phyloP scores from a whole-genome alignment of 92 coral and sea anemone genomes.

The Heteractis magnifica region DNA sequence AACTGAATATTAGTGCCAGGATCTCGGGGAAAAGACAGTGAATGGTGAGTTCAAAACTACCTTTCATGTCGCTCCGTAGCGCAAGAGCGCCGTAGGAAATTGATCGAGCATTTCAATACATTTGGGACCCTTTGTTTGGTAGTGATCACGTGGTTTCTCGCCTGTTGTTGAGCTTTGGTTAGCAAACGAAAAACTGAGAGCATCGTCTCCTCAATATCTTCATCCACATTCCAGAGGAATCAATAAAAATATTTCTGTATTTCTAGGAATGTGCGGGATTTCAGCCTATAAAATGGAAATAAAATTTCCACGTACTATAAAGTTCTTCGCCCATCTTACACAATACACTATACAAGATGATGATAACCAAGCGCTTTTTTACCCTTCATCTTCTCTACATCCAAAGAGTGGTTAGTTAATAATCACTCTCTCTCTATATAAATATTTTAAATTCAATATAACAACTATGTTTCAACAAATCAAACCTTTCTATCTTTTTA shows the following conservation, averaged over 20 bases:
- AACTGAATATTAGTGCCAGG: constrained; percentile 92
- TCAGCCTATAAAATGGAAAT: too few relatives aligned
- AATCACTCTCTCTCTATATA: too few relatives aligned
- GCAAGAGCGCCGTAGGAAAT: constrained; percentile 81
- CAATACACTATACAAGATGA: too few relatives aligned
- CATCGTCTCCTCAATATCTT: not conserved
- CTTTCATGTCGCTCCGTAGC: constrained; percentile 71
- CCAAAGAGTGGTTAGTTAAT: too few relatives aligned
- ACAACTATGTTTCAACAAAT: too few relatives aligned
- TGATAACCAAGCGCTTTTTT: too few relatives aligned
- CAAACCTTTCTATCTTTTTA: too few relatives aligned
- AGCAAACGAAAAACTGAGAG: constrained; percentile 30
- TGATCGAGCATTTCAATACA: constrained; percentile 80
- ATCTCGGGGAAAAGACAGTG: constrained; percentile 98
- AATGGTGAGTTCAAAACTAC: constrained; percentile 63
- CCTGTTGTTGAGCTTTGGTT: constrained; percentile 24
- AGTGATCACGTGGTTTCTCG: constrained; percentile 50
- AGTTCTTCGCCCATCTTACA: too few relatives aligned
- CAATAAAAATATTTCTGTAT: not conserved
- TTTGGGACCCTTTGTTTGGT: constrained; percentile 73
- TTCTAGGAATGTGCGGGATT: too few relatives aligned
- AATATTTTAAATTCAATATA: too few relatives aligned
- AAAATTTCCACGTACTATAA: too few relatives aligned
- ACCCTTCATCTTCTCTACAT: too few relatives aligned
- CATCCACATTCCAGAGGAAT: not conserved